phyloP scores from a whole-genome alignment of 2,888 invertebrate genomes.

The Scaptodrosophila latifasciaeformis region DNA sequence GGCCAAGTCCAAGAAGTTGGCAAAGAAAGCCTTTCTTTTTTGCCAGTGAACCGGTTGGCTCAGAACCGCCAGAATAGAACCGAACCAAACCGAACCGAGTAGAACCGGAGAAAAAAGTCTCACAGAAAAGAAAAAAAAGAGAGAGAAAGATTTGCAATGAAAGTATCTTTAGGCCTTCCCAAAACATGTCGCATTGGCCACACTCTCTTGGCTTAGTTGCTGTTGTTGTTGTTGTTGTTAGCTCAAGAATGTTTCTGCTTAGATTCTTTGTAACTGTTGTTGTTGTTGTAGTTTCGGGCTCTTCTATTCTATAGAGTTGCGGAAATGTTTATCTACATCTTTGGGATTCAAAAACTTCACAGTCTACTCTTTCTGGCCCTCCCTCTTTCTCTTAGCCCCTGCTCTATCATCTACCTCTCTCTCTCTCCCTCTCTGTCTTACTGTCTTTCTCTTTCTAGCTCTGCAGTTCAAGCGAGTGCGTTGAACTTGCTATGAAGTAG shows the following conservation, averaged over 20 bases:
- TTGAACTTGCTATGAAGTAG: conserved; percentile 65
- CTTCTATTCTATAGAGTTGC: conserved; percentile 32
- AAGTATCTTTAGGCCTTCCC: conserved; percentile 46
- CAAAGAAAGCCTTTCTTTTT: conserved; percentile 73
- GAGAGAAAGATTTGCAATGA: conserved; percentile 61
- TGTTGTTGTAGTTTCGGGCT: neutral
- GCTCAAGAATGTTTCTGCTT: conserved; percentile 59
- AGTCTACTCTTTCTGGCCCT: neutral
- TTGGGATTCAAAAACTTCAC: conserved; percentile 13
- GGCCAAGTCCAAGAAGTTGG: conserved; percentile 18
- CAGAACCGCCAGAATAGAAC: conserved; percentile 39
- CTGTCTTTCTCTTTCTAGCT: too few relatives aligned
- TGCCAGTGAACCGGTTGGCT: conserved; percentile 4
- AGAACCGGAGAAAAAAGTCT: too few relatives aligned
- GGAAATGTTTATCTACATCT: conserved; percentile 62
- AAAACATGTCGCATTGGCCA: conserved; percentile 28
- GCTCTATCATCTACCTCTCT: too few relatives aligned
- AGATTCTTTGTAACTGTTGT: conserved; percentile 50
- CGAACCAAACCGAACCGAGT: too few relatives aligned
- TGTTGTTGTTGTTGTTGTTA: conserved; percentile 7
- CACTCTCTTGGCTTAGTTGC: conserved; percentile 47
- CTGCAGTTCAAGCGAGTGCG: conserved; percentile 70
- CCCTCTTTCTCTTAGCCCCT: conserved; percentile 13
- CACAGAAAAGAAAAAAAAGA: too few relatives aligned
- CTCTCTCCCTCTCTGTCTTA: conserved; percentile 25